These are phyloP conservation scores for Rotaria magnacalcarata DNA, from an alignment of 2,888 invertebrate genomes.

Conservation along the genomic window DNA sequence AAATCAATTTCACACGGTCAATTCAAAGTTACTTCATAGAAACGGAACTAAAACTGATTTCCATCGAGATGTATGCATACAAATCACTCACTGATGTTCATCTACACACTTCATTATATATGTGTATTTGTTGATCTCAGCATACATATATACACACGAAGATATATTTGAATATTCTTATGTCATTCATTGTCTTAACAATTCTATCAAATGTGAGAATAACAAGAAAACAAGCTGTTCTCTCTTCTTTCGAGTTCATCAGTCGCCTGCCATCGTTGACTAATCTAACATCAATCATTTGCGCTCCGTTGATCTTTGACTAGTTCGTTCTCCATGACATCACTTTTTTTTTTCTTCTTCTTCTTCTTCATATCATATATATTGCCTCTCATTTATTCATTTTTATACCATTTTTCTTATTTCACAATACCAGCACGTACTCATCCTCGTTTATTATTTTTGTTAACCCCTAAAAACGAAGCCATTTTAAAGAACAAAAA, in stretches of 20 bases:
- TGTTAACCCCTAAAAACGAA: not conserved
- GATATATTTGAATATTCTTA: slow-evolving; percentile 1
- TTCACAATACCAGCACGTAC: slow-evolving; percentile 1
- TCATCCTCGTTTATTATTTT: not conserved
- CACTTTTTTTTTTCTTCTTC: not conserved
- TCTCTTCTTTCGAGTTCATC: slow-evolving; percentile 18
- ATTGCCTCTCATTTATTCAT: not conserved
- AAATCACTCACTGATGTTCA: not conserved
- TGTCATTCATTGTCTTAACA: slow-evolving; percentile 18
- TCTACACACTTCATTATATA: not conserved
- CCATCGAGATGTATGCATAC: not conserved
- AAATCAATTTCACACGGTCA: not conserved
- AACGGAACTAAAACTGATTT: not conserved
- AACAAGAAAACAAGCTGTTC: slow-evolving; percentile 19
- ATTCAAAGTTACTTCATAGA: slow-evolving; percentile 1
- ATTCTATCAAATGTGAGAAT: not conserved
- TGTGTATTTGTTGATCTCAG: not conserved
- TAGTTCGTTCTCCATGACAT: slow-evolving; percentile 11
- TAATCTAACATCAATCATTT: slow-evolving; percentile 22
- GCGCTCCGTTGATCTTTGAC: slow-evolving; percentile 7
- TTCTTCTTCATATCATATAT: not conserved
- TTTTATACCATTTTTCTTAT: not conserved
- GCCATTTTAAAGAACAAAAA: not conserved
- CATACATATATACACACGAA: not conserved
- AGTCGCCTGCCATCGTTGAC: slow-evolving; percentile 25